A percentile compares a stretch with the other conserved stretches of the same genome.
phyloP scores from a whole-genome alignment of 2,113 vertebrate species.

The Miniopterus natalensis region DNA sequence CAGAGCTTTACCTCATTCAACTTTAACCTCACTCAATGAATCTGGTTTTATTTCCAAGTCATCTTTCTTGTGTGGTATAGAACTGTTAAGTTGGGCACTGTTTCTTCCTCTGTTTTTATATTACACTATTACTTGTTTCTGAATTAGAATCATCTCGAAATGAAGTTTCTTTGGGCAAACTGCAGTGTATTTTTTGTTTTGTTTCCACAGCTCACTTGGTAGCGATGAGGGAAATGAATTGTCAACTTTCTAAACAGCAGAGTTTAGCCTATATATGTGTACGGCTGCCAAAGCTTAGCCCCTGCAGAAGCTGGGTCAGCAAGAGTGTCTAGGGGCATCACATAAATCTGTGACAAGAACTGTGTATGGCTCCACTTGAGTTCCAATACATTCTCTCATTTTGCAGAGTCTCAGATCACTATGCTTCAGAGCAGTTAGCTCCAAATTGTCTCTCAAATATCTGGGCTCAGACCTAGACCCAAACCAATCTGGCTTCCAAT shows the following conservation, averaged over 20 bases:
- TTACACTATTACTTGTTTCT: background rate
- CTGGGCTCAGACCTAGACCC: background rate
- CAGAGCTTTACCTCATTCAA: background rate
- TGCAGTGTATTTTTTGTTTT: background rate
- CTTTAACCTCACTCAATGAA: slow-evolving; percentile 22
- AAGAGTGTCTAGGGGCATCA: background rate
- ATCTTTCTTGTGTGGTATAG: background rate
- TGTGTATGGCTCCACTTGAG: background rate
- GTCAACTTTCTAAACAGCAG: background rate
- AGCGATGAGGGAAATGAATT: background rate
- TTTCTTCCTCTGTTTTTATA: background rate
- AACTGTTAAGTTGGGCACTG: accelerated
- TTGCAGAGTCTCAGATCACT: background rate
- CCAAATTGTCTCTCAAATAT: background rate
- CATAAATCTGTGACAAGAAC: background rate
- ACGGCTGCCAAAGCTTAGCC: background rate
- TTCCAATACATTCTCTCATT: background rate
- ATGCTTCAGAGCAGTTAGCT: background rate
- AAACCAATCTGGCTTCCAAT: background rate
- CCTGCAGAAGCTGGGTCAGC: background rate
- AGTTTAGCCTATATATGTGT: background rate
- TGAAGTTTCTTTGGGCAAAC: background rate
- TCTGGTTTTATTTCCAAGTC: slow-evolving; percentile 32
- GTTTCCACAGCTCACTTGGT: background rate
- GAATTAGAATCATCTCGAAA: background rate